Conservation (phyloP, 2,113 vertebrate species). For the Odocoileus hemionus region DNA sequence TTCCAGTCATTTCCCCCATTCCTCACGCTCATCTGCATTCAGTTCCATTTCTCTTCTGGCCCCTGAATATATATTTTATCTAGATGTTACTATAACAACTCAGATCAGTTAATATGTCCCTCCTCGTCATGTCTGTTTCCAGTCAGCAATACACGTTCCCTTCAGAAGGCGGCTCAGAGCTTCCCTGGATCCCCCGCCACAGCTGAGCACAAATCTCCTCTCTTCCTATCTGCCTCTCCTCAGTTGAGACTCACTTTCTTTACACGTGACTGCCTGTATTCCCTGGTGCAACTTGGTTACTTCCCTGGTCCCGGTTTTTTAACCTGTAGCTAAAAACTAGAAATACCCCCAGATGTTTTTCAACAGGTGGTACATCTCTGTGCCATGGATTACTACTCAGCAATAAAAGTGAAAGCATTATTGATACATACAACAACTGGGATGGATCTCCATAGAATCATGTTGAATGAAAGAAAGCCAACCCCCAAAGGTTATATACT, state of each 20-base stretch:
- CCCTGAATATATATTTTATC: neutral
- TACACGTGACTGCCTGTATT: neutral
- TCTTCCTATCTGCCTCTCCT: neutral
- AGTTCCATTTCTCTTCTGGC: neutral
- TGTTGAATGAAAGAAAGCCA: neutral
- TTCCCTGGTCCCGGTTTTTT: neutral
- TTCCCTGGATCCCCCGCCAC: neutral
- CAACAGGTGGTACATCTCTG: neutral
- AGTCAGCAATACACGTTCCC: neutral
- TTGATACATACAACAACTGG: neutral
- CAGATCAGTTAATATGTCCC: neutral
- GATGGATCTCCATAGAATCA: neutral
- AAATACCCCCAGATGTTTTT: neutral
- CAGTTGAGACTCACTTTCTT: neutral
- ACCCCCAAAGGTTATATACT: neutral
- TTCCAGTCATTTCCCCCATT: neutral
- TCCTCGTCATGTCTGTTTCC: neutral
- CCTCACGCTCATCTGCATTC: neutral
- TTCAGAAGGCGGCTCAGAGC: neutral
- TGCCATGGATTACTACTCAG: neutral
- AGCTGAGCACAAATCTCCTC: neutral
- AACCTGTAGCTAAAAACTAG: neutral
- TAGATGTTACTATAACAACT: slow-evolving; percentile 36
- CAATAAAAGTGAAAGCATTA: neutral
- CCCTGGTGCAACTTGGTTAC: neutral